Percentiles rank a stretch among this genome's conserved stretches.
These are phyloP conservation scores for Urechis unicinctus DNA, from an alignment of 2,888 invertebrate species.

Conservation along the genomic window DNA sequence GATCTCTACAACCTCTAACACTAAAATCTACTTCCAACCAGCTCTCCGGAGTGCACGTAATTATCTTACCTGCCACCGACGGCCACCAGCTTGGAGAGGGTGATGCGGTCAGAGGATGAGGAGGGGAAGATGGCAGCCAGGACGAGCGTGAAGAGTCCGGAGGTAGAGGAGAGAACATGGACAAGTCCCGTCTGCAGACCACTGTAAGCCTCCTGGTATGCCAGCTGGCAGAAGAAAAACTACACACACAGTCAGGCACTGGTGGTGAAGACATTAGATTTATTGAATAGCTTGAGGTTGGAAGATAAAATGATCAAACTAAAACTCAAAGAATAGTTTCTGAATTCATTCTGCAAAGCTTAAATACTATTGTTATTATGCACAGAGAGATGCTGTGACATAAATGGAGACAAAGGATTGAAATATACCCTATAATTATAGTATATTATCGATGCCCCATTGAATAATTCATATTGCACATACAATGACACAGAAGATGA, in stretches of 20 bases:
- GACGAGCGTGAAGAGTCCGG: conserved; percentile 81
- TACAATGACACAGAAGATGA: conserved; percentile 80
- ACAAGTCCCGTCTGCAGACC: conserved; percentile 69
- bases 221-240: conserved; percentile 67
- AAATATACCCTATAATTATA: neutral
- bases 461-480: conserved; percentile 33
- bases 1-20: no score
- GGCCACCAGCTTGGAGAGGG: conserved; percentile 75
- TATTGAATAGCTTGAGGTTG: neutral
- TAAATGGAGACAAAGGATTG: neutral
- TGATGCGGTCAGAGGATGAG: conserved; percentile 73
- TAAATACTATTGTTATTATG: neutral
- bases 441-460: neutral
- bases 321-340: neutral
- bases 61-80: conserved; percentile 54
- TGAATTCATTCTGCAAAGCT: neutral
- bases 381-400: neutral
- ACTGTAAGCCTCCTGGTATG: conserved; percentile 80
- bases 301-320: neutral
- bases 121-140: conserved; percentile 83
- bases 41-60: neutral
- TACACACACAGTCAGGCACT: conserved; percentile 3
- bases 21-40: no score
- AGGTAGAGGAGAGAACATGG: conserved; percentile 79
- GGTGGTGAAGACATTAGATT: neutral